These are phyloP conservation scores for Schizopygopsis malacanthus DNA, from an alignment of 2,797 vertebrate species.

Conservation along the genomic window DNA sequence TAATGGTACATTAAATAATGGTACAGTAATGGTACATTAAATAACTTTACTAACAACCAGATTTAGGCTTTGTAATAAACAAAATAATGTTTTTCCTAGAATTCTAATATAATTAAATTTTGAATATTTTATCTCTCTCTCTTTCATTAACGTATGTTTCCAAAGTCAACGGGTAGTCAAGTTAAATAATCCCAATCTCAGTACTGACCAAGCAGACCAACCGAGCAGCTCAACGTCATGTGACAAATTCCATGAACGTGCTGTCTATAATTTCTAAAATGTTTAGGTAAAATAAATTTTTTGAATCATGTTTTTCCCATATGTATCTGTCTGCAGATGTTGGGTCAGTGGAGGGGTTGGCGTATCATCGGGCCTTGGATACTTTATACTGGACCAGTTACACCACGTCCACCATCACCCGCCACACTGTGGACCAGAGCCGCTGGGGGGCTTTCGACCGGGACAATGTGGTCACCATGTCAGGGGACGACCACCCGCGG, in stretches of 20 bases:
- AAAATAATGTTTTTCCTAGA: too few species aligned
- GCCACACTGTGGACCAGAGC: slow-evolving; percentile 95
- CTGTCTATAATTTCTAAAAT: background rate
- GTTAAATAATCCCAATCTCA: too few species aligned
- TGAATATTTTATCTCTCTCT: too few species aligned
- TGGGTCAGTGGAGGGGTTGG: slow-evolving; percentile 94
- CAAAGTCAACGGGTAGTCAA: too few species aligned
- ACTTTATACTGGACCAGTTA: slow-evolving; percentile 99
- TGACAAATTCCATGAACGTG: background rate
- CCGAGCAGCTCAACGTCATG: background rate
- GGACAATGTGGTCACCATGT: slow-evolving; percentile 96
- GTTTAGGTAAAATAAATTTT: background rate
- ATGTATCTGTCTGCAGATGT: slow-evolving; percentile 80
- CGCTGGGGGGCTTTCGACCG: slow-evolving; percentile 89
- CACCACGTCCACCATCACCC: slow-evolving; percentile 95
- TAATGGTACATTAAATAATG: too few species aligned
- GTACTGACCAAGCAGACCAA: too few species aligned
- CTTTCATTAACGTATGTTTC: too few species aligned
- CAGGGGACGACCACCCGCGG: slow-evolving; percentile 94
- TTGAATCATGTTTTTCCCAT: background rate
- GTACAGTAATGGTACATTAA: too few species aligned
- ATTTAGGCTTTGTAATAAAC: too few species aligned
- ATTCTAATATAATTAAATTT: too few species aligned
- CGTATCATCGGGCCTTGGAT: slow-evolving; percentile 95
- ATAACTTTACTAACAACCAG: too few species aligned